phyloP scores from a whole-genome alignment of 2,113 vertebrate species.

The Amia ocellicauda region DNA sequence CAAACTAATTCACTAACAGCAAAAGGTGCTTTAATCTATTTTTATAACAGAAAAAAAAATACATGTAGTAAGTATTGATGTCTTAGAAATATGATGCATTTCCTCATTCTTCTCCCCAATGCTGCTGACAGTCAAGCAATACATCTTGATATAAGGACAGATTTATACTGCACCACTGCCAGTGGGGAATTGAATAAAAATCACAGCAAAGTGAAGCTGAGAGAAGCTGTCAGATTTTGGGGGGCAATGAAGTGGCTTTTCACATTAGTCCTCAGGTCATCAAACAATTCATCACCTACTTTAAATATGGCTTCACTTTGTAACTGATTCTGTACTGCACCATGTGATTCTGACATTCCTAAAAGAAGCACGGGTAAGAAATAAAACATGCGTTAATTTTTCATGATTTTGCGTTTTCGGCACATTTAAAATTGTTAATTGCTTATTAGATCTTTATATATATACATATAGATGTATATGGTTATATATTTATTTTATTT shows the following conservation, averaged over 20 bases:
- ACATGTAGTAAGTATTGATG: slow-evolving; percentile 34
- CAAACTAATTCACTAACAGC: slow-evolving; percentile 50
- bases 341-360: no score
- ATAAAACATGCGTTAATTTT: not conserved
- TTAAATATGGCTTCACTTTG: not conserved
- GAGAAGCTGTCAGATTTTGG: slow-evolving; percentile 4
- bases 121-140: slow-evolving; percentile 7
- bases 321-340: not conserved
- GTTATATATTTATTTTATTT: no score
- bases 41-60: slow-evolving; percentile 49
- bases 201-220: not conserved
- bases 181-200: slow-evolving; percentile 9
- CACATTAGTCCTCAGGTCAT: not conserved
- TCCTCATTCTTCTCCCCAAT: slow-evolving; percentile 7
- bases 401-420: no score
- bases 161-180: slow-evolving; percentile 5
- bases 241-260: not conserved
- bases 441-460: no score
- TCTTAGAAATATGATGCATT: slow-evolving; percentile 37
- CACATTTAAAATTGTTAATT: no score
- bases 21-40: slow-evolving; percentile 58
- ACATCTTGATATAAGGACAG: slow-evolving; percentile 19
- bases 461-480: no score
- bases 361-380: not conserved
- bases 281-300: not conserved